Conservation (phyloP, 1,140 invertebrate genomes). For the Brachionus asplanchnoidis region DNA sequence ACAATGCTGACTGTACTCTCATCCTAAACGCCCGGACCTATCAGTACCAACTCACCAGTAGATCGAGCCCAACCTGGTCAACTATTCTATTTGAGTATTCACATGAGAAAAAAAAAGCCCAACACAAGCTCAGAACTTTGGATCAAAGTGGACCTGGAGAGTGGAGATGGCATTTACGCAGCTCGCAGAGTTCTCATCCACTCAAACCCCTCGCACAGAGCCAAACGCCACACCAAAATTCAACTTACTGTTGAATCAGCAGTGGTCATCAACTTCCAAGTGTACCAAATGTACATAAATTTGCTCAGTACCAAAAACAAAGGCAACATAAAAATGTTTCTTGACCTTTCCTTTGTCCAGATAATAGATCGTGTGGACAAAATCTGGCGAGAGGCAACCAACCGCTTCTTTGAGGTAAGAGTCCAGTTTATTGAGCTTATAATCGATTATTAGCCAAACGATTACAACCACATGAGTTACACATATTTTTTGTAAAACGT, state of each 20-base stretch:
- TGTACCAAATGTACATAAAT: too few relatives aligned
- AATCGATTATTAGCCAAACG: neutral
- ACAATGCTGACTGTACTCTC: neutral
- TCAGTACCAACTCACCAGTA: neutral
- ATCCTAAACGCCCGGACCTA: neutral
- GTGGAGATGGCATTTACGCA: too few relatives aligned
- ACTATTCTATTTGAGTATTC: too few relatives aligned
- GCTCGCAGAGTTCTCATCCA: too few relatives aligned
- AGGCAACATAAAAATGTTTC: neutral
- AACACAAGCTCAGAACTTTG: too few relatives aligned
- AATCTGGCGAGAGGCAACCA: neutral
- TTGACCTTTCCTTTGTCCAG: neutral
- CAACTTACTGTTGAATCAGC: too few relatives aligned
- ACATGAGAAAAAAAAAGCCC: too few relatives aligned
- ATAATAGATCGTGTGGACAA: neutral
- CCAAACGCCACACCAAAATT: too few relatives aligned
- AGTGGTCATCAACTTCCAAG: too few relatives aligned
- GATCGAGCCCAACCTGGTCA: neutral
- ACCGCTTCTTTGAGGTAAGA: neutral
- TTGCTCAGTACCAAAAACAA: neutral
- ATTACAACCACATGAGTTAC: neutral
- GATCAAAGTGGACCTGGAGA: too few relatives aligned
- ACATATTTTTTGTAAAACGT: neutral
- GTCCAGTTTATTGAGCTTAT: neutral
- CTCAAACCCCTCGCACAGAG: too few relatives aligned